Evolutionary conservation across 2,113 vertebrate species (phyloP).

Genomic region (Macrotus californicus): DNA sequence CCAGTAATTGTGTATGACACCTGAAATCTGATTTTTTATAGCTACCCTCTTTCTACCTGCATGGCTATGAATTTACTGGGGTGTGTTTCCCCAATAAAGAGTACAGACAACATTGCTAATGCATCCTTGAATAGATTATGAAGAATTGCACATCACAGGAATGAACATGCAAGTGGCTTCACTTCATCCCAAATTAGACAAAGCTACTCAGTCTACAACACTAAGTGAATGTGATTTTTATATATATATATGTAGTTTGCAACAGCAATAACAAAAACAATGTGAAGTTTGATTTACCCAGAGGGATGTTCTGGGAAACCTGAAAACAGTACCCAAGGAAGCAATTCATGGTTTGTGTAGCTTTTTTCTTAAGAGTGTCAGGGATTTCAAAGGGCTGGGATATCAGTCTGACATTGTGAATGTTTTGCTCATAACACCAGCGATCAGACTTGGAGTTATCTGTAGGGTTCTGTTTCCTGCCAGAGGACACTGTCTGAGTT

Average conservation of each 20-base stretch:
- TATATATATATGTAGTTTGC: neutral
- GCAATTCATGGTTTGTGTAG: neutral
- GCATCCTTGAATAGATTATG: neutral
- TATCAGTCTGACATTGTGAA: neutral
- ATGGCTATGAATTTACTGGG: neutral
- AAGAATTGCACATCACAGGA: neutral
- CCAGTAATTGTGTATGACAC: neutral
- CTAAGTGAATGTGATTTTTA: neutral
- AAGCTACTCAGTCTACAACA: neutral
- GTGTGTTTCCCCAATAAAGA: neutral
- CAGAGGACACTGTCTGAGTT: neutral
- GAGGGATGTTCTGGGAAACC: neutral
- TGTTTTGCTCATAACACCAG: neutral
- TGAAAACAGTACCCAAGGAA: neutral
- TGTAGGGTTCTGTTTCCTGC: neutral
- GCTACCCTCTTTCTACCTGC: neutral
- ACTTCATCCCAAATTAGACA: neutral
- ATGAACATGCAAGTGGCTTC: neutral
- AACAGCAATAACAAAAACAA: neutral
- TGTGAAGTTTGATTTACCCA: neutral
- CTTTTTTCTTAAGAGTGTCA: neutral
- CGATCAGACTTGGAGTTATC: neutral
- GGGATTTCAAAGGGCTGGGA: neutral
- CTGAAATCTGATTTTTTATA: neutral
- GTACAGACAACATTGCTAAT: neutral